phyloP scores from a whole-genome alignment of 2,888 invertebrate species.

The Drosophila rellima region DNA sequence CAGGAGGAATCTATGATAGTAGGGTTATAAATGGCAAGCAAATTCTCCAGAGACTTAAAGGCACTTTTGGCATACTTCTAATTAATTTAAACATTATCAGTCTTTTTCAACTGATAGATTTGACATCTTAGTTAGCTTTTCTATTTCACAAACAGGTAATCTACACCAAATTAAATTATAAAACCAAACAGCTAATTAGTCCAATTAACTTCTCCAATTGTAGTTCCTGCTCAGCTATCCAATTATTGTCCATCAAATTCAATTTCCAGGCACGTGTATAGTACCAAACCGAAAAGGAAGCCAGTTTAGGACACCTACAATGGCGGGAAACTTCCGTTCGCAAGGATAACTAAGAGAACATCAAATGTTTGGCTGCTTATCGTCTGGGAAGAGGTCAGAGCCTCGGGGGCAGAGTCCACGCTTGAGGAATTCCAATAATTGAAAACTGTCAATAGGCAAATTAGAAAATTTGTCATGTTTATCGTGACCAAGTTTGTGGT shows the following conservation, averaged over 20 bases:
- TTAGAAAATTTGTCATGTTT: slow-evolving; percentile 78
- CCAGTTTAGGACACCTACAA: slow-evolving; percentile 13
- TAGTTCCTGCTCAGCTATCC: not conserved
- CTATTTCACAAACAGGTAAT: not conserved
- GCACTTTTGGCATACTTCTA: not conserved
- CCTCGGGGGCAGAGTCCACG: slow-evolving; percentile 40
- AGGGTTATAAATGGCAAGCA: too few relatives aligned
- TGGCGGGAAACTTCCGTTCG: slow-evolving; percentile 45
- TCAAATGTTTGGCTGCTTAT: slow-evolving; percentile 31
- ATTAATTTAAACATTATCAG: too few relatives aligned
- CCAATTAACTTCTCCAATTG: not conserved
- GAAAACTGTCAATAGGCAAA: slow-evolving; percentile 81
- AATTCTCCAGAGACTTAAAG: too few relatives aligned
- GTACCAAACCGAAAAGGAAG: slow-evolving; percentile 7
- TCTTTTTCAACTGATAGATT: not conserved
- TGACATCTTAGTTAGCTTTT: not conserved
- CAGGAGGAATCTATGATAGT: too few relatives aligned
- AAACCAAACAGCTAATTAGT: not conserved
- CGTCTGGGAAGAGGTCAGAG: slow-evolving; percentile 27
- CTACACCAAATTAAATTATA: not conserved
- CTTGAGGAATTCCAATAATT: slow-evolving; percentile 72
- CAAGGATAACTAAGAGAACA: slow-evolving; percentile 24
- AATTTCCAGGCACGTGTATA: slow-evolving; percentile 16
- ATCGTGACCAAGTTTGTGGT: slow-evolving; percentile 52
- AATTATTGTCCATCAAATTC: slow-evolving; percentile 13